Conservation (phyloP, 2,888 invertebrate species). For the Trachelus stipa region DNA sequence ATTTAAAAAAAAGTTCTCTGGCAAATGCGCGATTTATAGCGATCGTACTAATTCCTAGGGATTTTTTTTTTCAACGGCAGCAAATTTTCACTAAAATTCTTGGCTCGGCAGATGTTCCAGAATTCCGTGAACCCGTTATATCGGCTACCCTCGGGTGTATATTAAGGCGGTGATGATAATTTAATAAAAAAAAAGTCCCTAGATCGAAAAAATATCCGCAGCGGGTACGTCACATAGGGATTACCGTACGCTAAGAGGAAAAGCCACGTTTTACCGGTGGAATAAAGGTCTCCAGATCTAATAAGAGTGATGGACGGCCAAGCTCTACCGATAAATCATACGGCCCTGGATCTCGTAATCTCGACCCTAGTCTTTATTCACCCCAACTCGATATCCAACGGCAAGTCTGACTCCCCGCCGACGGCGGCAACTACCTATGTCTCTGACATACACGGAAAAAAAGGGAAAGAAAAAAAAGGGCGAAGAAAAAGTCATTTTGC, state of each 20-base stretch:
- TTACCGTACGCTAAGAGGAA: not conserved
- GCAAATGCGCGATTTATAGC: not conserved
- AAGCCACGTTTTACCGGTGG: not conserved
- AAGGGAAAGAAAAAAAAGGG: not conserved
- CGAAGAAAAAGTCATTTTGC: not conserved
- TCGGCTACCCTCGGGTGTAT: too few relatives aligned
- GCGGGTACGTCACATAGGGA: not conserved
- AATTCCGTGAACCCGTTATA: too few relatives aligned
- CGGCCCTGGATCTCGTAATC: constrained; percentile 2
- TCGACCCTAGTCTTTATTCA: not conserved
- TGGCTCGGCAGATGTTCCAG: too few relatives aligned
- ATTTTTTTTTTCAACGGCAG: not conserved
- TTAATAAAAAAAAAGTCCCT: not conserved
- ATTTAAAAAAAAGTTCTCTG: too few relatives aligned
- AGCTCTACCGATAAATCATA: constrained; percentile 22
- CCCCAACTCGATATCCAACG: not conserved
- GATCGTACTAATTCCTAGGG: not conserved
- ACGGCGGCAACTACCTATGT: not conserved
- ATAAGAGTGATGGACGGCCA: constrained; percentile 23
- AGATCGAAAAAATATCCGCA: not conserved
- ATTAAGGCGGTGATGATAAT: not conserved
- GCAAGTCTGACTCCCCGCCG: not conserved
- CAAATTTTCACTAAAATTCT: too few relatives aligned
- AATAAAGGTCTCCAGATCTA: constrained; percentile 9
- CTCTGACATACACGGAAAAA: not conserved